phyloP scores from a whole-genome alignment of 2,797 vertebrate genomes.

The Pitangus sulphuratus region DNA sequence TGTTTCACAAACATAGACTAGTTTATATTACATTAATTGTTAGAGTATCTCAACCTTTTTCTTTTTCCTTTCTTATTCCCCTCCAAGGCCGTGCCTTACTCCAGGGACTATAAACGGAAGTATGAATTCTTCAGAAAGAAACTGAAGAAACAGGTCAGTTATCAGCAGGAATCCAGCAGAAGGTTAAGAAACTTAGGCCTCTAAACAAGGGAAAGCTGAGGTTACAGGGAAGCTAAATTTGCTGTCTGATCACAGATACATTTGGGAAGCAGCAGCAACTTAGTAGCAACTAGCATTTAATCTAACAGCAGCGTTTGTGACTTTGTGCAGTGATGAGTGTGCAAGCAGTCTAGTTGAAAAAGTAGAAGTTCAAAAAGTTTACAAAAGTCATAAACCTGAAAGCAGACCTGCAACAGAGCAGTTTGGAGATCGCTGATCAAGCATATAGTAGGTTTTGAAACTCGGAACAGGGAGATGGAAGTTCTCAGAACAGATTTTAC shows the following conservation, averaged over 20 bases:
- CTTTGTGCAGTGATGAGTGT: not conserved
- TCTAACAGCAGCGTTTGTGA: not conserved
- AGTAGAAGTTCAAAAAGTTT: not conserved
- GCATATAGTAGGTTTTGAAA: not conserved
- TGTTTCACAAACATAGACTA: not conserved
- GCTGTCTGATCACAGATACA: not conserved
- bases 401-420: not conserved
- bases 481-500: not conserved
- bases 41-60: not conserved
- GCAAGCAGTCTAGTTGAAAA: not conserved
- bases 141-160: slow-evolving; percentile 92
- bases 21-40: not conserved
- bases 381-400: not conserved
- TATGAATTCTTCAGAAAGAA: slow-evolving; percentile 98
- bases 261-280: not conserved
- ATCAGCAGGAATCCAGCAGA: not conserved
- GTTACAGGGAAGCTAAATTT: not conserved
- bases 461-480: not conserved
- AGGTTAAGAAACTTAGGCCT: not conserved
- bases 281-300: not conserved
- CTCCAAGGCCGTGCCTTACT: slow-evolving; percentile 95
- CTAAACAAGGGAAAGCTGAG: not conserved
- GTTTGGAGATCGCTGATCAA: not conserved
- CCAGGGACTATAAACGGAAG: slow-evolving; percentile 97
- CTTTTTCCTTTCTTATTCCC: not conserved